Conservation (phyloP, 2,888 invertebrate species). For the Ptychoptera contaminata region DNA sequence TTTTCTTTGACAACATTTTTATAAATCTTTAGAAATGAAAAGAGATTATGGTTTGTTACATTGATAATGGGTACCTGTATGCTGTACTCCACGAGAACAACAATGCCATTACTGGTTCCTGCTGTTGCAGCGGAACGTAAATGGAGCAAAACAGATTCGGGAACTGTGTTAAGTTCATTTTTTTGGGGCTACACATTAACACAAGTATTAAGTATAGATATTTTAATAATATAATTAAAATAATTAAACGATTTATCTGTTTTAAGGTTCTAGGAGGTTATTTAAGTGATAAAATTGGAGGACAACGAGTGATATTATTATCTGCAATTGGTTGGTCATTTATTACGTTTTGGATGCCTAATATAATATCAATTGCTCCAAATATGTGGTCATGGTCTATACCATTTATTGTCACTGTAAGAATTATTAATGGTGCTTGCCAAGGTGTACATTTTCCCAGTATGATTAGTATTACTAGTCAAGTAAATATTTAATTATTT, state of each 20-base stretch:
- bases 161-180: conserved; percentile 52
- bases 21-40: conserved; percentile 31
- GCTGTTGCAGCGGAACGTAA: conserved; percentile 43
- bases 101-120: conserved; percentile 47
- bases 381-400: conserved; percentile 29
- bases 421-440: conserved; percentile 47
- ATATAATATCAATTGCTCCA: conserved; percentile 31
- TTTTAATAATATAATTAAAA: not conserved
- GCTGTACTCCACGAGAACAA: conserved; percentile 47
- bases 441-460: conserved; percentile 54
- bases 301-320: conserved; percentile 44
- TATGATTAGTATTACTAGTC: conserved; percentile 50
- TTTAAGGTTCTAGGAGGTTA: conserved; percentile 35
- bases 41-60: conserved; percentile 40
- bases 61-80: conserved; percentile 46
- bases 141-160: conserved; percentile 53
- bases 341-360: conserved; percentile 39
- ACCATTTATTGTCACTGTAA: conserved; percentile 38
- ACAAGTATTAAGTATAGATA: conserved; percentile 24
- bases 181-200: conserved; percentile 62
- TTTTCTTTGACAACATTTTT: not conserved
- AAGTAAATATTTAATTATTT: conserved; percentile 16
- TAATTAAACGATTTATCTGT: not conserved
- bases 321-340: conserved; percentile 43
- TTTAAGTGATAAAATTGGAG: conserved; percentile 43